Conservation (phyloP, 2,797 vertebrate genomes). For the Poecilia gillii region DNA sequence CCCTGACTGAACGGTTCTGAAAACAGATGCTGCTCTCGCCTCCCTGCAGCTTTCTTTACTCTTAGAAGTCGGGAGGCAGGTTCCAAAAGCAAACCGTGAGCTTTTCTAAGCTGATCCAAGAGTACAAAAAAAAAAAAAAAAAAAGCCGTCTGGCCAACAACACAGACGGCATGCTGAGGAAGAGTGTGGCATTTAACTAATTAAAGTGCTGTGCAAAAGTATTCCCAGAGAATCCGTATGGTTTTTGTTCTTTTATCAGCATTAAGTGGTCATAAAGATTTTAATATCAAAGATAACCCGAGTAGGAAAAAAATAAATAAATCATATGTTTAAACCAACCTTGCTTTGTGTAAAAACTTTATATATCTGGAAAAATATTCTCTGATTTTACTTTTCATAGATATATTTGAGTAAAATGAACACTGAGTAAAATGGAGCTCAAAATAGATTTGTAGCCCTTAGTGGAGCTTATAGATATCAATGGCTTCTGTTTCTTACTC, state of each 20-base stretch:
- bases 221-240: neutral
- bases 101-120: neutral
- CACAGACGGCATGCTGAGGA: neutral
- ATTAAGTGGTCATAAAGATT: neutral
- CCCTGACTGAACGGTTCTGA: conserved; percentile 17
- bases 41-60: conserved; percentile 8
- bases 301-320: neutral
- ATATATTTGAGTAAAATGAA: no score
- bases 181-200: neutral
- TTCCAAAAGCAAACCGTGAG: conserved; percentile 1
- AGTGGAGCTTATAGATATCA: neutral
- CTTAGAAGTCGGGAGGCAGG: conserved; percentile 1
- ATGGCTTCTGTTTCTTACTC: neutral
- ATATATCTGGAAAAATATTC: no score
- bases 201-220: neutral
- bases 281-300: neutral
- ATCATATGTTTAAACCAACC: neutral
- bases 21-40: conserved; percentile 32
- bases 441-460: neutral
- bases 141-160: neutral
- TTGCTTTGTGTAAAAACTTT: neutral
- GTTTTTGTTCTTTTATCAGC: neutral
- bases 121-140: neutral
- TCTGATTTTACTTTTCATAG: no score
- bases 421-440: neutral